Percentiles rank a stretch among this genome's conserved stretches.
Conservation (phyloP, 2,113 vertebrate species). For the Psophia crepitans region DNA sequence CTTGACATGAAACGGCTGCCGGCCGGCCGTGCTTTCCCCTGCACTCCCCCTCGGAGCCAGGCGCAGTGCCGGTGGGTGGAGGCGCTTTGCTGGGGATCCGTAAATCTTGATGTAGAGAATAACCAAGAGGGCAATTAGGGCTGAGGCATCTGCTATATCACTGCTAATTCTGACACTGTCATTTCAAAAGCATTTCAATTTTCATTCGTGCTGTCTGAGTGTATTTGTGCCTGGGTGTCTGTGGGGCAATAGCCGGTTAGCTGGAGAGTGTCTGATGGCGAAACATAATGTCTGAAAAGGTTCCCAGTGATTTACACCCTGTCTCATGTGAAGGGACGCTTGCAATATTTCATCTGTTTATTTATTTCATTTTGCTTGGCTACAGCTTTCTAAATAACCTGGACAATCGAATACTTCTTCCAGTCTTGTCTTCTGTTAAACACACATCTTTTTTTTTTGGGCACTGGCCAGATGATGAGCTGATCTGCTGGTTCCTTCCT, state of each 20-base stretch:
- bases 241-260: neutral
- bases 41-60: accelerated
- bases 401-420: neutral
- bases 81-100: neutral
- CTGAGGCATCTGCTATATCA: neutral
- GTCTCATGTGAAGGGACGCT: neutral
- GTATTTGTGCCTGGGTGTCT: neutral
- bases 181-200: neutral
- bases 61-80: neutral
- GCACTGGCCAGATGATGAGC: neutral
- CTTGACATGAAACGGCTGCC: neutral
- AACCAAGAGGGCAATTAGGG: neutral
- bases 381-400: neutral
- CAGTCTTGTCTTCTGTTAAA: neutral
- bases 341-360: neutral
- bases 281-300: neutral
- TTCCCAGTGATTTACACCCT: neutral
- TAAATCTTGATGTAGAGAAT: neutral
- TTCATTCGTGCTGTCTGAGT: neutral
- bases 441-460: neutral
- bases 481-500: neutral
- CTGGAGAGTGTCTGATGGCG: neutral
- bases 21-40: neutral
- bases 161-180: neutral
- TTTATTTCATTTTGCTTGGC: neutral